Conservation (phyloP, 2,888 invertebrate species). For the Parelbella ahira region DNA sequence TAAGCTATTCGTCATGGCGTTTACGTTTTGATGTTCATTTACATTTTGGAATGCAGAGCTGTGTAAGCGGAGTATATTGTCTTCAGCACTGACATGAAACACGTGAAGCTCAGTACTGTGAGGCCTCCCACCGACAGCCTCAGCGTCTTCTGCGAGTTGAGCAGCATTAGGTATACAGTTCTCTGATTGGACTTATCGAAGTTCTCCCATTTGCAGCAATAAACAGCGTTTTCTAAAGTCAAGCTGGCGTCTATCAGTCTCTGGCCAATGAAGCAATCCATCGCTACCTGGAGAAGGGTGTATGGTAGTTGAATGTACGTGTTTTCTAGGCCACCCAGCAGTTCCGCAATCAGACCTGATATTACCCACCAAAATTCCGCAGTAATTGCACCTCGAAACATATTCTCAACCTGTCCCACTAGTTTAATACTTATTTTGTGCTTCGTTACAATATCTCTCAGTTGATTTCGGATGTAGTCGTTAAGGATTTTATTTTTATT, state of each 20-base stretch:
- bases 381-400: conserved; percentile 40
- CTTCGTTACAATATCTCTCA: conserved; percentile 10
- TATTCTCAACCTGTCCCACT: conserved; percentile 20
- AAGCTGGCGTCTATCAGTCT: conserved; percentile 49
- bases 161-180: conserved; percentile 47
- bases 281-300: conserved; percentile 45
- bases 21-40: too few relatives aligned
- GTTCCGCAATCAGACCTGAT: conserved; percentile 40
- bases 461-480: neutral
- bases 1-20: too few relatives aligned
- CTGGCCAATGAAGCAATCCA: conserved; percentile 55
- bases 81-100: conserved; percentile 48
- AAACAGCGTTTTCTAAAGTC: conserved; percentile 47
- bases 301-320: conserved; percentile 49
- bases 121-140: conserved; percentile 53
- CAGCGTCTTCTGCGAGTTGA: conserved; percentile 50
- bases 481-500: conserved; percentile 5
- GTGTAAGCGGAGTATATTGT: conserved; percentile 55
- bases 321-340: conserved; percentile 52
- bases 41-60: conserved; percentile 34
- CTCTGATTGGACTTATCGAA: conserved; percentile 49
- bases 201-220: conserved; percentile 58
- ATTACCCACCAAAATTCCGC: conserved; percentile 30
- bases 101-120: conserved; percentile 42
- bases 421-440: conserved; percentile 4